These are phyloP conservation scores for Cherax destructor DNA, from an alignment of 1,140 invertebrate genomes.

Conservation along the genomic window DNA sequence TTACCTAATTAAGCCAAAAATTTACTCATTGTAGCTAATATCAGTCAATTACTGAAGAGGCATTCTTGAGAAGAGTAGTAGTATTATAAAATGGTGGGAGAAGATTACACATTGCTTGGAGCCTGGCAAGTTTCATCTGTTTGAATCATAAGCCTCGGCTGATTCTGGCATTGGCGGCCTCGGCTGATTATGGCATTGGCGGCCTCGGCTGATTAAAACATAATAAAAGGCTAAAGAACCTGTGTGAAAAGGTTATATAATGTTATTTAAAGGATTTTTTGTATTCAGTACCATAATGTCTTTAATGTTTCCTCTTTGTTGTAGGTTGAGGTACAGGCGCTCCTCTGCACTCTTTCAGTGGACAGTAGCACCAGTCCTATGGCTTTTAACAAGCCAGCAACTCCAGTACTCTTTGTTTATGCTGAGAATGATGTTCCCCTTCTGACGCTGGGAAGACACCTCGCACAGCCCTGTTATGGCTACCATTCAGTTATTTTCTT, in stretches of 20 bases:
- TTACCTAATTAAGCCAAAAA: too few species aligned
- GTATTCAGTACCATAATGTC: not conserved
- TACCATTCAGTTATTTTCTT: slow-evolving; percentile 49
- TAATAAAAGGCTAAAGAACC: not conserved
- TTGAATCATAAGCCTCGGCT: too few species aligned
- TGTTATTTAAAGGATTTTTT: not conserved
- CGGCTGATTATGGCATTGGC: too few species aligned
- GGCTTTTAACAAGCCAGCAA: slow-evolving; percentile 62
- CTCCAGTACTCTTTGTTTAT: slow-evolving; percentile 68
- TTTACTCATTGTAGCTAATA: too few species aligned
- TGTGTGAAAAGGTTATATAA: not conserved
- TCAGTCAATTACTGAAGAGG: too few species aligned
- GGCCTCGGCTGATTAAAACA: not conserved
- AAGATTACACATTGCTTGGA: too few species aligned
- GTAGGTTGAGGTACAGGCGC: slow-evolving; percentile 60
- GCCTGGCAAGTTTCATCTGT: too few species aligned
- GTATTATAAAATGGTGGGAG: too few species aligned
- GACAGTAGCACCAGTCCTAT: slow-evolving; percentile 61
- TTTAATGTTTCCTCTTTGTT: too few species aligned
- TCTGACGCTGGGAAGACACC: slow-evolving; percentile 57
- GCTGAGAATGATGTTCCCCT: slow-evolving; percentile 69
- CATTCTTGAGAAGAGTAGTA: too few species aligned
- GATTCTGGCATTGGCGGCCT: too few species aligned
- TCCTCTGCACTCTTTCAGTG: slow-evolving; percentile 68
- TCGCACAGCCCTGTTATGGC: slow-evolving; percentile 40